A percentile compares a stretch with the other conserved stretches of the same genome.
Conservation (phyloP, 2,113 vertebrate genomes). For the Opisthocomus hoazin region DNA sequence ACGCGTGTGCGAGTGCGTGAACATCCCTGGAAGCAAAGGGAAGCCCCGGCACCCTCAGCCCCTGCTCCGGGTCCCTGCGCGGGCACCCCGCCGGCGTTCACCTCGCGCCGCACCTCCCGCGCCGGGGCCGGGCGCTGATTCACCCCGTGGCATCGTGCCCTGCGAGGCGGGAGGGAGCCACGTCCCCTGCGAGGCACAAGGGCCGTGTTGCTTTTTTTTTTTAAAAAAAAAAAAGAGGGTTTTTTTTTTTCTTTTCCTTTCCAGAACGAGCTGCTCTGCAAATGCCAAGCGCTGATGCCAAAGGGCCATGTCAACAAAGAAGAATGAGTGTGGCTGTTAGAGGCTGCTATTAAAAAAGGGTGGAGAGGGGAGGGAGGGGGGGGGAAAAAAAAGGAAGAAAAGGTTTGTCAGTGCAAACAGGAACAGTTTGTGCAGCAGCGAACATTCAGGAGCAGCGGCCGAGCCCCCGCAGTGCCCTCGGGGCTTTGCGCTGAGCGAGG, state of each 20-base stretch:
- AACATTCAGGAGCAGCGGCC: background rate
- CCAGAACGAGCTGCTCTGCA: slow-evolving; percentile 29
- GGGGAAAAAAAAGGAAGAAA: background rate
- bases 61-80: accelerated
- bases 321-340: slow-evolving; percentile 59
- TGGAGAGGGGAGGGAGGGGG: background rate
- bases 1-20: accelerated
- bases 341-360: slow-evolving; percentile 63
- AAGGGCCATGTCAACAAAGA: slow-evolving; percentile 63
- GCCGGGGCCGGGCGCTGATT: background rate
- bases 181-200: background rate
- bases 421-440: background rate
- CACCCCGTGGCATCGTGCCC: background rate
- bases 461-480: background rate
- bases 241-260: background rate
- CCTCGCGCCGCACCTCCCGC: background rate
- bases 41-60: background rate
- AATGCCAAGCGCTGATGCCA: slow-evolving; percentile 63
- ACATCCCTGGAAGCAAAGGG: accelerated
- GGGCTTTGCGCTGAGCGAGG: background rate
- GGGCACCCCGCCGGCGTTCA: accelerated
- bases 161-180: background rate
- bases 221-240: background rate
- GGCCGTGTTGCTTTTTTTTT: background rate
- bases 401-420: slow-evolving; percentile 24